Evolutionary conservation across 2,113 vertebrate species (phyloP).

Genomic region (Enhydra lutris): DNA sequence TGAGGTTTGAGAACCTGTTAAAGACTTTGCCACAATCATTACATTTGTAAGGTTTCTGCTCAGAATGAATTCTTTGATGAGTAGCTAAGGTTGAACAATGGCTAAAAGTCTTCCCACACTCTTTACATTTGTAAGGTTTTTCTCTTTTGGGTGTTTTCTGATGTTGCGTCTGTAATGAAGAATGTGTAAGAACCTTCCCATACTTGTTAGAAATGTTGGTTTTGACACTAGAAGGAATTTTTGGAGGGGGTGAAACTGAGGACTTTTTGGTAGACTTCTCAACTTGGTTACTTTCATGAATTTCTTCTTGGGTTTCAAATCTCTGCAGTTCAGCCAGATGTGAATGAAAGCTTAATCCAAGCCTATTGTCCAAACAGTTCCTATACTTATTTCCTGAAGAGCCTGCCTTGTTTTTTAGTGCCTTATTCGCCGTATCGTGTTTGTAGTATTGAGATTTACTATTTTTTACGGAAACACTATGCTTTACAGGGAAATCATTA

Average conservation of each 20-base stretch:
- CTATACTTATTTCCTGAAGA: background rate
- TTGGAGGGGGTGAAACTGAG: background rate
- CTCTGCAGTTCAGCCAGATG: background rate
- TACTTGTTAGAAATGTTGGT: background rate
- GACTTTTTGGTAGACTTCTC: background rate
- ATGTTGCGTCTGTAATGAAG: background rate
- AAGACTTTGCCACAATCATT: conserved; percentile 65
- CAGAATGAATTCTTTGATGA: conserved; percentile 35
- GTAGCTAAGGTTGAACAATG: background rate
- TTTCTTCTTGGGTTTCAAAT: background rate
- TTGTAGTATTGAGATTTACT: background rate
- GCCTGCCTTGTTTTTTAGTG: background rate
- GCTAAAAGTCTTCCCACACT: conserved; percentile 26
- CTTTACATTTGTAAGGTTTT: background rate
- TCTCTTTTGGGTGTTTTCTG: background rate
- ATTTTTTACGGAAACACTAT: background rate
- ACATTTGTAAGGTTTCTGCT: conserved; percentile 51
- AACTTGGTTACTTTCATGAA: background rate
- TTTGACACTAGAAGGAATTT: background rate
- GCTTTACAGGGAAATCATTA: background rate
- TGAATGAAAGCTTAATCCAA: background rate
- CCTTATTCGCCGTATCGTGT: background rate
- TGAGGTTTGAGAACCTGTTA: conserved; percentile 52
- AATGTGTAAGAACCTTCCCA: background rate
- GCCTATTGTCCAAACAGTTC: background rate